phyloP scores from a whole-genome alignment of 2,888 invertebrate species.

The Rutpela maculata region DNA sequence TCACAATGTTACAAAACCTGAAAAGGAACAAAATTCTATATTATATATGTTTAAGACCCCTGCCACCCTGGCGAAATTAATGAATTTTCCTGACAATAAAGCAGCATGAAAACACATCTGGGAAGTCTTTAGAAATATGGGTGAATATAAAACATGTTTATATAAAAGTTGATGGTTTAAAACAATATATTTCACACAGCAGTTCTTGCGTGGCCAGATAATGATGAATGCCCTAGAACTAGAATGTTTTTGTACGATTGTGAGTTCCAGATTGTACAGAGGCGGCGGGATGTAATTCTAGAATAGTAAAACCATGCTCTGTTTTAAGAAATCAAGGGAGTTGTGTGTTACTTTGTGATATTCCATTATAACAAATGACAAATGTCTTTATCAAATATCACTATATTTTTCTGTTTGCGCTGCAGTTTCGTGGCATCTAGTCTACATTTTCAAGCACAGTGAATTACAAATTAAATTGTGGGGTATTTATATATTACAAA shows the following conservation, averaged over 20 bases:
- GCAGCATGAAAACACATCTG: conserved; percentile 38
- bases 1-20: conserved; percentile 13
- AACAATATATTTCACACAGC: conserved; percentile 33
- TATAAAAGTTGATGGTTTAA: conserved; percentile 38
- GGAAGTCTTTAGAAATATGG: conserved; percentile 36
- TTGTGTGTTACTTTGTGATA: too few species aligned
- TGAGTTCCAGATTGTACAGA: neutral
- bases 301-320: too few species aligned
- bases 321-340: too few species aligned
- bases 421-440: too few species aligned
- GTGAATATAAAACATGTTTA: conserved; percentile 34
- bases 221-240: conserved; percentile 32
- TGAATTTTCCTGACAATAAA: conserved; percentile 42
- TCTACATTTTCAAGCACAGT: too few species aligned
- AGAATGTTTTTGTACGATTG: conserved; percentile 10
- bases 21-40: conserved; percentile 30
- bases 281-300: too few species aligned
- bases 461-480: too few species aligned
- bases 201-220: conserved; percentile 40
- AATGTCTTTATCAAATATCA: too few species aligned
- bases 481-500: too few species aligned
- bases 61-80: conserved; percentile 36
- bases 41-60: conserved; percentile 21
- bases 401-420: too few species aligned
- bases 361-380: too few species aligned